Conservation (phyloP, 2,888 invertebrate genomes). For the Falcaria lacertinaria region DNA sequence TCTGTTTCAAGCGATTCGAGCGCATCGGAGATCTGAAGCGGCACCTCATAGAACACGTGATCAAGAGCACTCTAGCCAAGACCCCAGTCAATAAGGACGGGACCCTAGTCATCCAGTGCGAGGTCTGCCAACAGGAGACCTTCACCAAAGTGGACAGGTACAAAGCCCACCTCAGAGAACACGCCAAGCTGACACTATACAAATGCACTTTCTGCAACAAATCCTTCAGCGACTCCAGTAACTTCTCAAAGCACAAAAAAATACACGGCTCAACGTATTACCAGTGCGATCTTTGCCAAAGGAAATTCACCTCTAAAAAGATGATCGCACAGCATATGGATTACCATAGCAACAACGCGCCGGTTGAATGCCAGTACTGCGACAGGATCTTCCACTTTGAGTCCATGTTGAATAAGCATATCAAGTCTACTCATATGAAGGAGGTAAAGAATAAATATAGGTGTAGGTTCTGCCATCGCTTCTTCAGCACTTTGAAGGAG, state of each 20-base stretch:
- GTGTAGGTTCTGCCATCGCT: constrained; percentile 54
- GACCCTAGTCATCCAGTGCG: constrained; percentile 56
- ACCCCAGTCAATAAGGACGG: constrained; percentile 52
- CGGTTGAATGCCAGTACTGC: constrained; percentile 52
- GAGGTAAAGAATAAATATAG: constrained; percentile 34
- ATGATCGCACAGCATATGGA: constrained; percentile 70
- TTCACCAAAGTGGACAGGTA: constrained; percentile 64
- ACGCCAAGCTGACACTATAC: constrained; percentile 69
- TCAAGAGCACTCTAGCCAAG: constrained; percentile 59
- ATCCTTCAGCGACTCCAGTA: constrained; percentile 72
- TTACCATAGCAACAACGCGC: constrained; percentile 55
- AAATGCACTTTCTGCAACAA: constrained; percentile 71
- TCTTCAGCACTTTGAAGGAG: constrained; percentile 52
- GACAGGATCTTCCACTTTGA: constrained; percentile 57
- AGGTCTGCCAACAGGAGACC: constrained; percentile 50
- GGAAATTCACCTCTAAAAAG: constrained; percentile 72
- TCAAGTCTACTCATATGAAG: constrained; percentile 50
- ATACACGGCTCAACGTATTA: constrained; percentile 58
- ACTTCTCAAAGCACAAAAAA: constrained; percentile 75
- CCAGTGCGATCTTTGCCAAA: constrained; percentile 67
- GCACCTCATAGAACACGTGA: constrained; percentile 71
- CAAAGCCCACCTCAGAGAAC: constrained; percentile 68
- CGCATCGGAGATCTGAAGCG: constrained; percentile 68
- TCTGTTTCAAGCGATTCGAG: constrained; percentile 63
- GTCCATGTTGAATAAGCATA: constrained; percentile 67